Conservation (phyloP, 1,140 invertebrate species). For the Drosophila kanapiae region DNA sequence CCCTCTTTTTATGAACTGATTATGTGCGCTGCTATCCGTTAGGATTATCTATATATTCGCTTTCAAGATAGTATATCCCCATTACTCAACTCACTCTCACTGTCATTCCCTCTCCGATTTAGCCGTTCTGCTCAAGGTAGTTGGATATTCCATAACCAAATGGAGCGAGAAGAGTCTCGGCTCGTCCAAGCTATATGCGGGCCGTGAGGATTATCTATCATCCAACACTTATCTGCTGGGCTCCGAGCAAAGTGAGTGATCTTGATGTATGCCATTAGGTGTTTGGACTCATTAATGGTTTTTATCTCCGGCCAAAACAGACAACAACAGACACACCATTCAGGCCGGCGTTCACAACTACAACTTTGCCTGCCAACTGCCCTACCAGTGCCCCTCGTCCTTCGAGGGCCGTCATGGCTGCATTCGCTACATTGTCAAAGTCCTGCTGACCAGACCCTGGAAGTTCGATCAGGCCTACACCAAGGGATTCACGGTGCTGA, state of each 20-base stretch:
- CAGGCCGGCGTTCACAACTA: conserved; percentile 87
- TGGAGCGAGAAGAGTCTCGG: conserved; percentile 67
- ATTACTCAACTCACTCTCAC: conserved; percentile 4
- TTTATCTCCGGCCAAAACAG: conserved; percentile 65
- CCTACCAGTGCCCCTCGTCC: conserved; percentile 88
- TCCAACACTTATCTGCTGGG: conserved; percentile 75
- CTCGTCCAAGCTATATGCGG: conserved; percentile 49
- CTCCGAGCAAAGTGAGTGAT: conserved; percentile 71
- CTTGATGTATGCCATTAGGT: neutral
- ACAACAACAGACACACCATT: conserved; percentile 83
- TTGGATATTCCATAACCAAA: conserved; percentile 72
- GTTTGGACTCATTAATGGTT: conserved; percentile 6
- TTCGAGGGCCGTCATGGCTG: conserved; percentile 91
- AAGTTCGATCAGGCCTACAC: conserved; percentile 91
- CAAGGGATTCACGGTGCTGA: conserved; percentile 90
- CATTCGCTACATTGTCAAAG: conserved; percentile 90
- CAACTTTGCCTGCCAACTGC: conserved; percentile 87
- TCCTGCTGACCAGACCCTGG: conserved; percentile 89
- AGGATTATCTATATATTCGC: conserved; percentile 4
- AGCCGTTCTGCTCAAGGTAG: conserved; percentile 72
- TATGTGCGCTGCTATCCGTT: conserved; percentile 1
- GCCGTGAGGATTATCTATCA: conserved; percentile 77
- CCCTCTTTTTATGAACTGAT: neutral
- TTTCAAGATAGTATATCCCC: neutral
- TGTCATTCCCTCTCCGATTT: neutral